Conservation (phyloP, 2,888 invertebrate species). For the Lithophane leautieri region DNA sequence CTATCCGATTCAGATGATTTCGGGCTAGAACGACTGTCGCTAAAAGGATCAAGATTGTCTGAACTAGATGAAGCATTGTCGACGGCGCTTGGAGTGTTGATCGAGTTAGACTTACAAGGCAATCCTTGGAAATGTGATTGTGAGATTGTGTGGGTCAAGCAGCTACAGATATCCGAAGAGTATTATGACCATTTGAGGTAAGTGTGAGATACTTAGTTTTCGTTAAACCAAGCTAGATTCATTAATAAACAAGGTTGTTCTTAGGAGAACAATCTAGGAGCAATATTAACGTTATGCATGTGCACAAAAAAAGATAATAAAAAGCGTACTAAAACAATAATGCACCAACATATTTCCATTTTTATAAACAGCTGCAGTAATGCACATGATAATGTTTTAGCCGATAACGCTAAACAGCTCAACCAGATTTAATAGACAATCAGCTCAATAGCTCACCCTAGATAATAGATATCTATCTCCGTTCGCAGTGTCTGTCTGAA, state of each 20-base stretch:
- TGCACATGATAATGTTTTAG: constrained; percentile 5
- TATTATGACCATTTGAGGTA: constrained; percentile 87
- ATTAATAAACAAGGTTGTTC: not conserved
- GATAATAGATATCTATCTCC: not conserved
- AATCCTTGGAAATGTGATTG: constrained; percentile 93
- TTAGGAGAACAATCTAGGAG: not conserved
- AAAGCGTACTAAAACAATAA: not conserved
- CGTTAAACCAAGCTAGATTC: not conserved
- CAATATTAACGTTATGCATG: not conserved
- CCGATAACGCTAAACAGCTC: not conserved
- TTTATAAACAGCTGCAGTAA: not conserved
- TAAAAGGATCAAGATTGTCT: constrained; percentile 85
- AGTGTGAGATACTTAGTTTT: constrained; percentile 50
- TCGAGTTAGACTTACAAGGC: constrained; percentile 89
- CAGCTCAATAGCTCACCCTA: not conserved
- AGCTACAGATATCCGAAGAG: constrained; percentile 81
- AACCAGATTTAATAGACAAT: not conserved
- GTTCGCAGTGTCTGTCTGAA: constrained; percentile 4
- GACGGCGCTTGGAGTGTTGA: constrained; percentile 85
- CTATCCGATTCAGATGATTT: constrained; percentile 85
- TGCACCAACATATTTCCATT: not conserved
- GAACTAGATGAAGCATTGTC: constrained; percentile 80
- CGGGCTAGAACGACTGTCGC: constrained; percentile 82
- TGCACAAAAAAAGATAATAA: not conserved
- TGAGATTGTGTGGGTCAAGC: constrained; percentile 88